These are phyloP conservation scores for Calliopsis andreniformis DNA, from an alignment of 1,140 invertebrate species.

Conservation along the genomic window DNA sequence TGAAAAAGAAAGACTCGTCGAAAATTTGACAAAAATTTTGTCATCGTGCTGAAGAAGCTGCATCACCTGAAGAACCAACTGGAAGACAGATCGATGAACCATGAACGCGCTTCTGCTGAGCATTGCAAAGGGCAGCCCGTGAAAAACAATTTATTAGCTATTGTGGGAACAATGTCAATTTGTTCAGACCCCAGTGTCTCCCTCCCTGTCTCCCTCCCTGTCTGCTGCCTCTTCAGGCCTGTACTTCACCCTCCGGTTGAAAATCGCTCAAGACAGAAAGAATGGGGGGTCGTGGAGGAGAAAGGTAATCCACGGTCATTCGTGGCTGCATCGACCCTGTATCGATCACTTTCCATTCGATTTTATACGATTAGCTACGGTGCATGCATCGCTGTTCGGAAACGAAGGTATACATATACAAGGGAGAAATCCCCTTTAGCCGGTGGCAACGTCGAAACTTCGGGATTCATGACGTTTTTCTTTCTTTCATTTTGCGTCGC, in stretches of 20 bases:
- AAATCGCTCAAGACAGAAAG: no score
- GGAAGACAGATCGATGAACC: conserved; percentile 16
- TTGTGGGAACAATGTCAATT: conserved; percentile 69
- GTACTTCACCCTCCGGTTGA: conserved; percentile 28
- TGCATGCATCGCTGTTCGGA: conserved; percentile 1
- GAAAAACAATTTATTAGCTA: conserved; percentile 69
- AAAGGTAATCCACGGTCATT: conserved; percentile 64
- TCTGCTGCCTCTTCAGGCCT: conserved; percentile 12
- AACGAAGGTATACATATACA: conserved; percentile 26
- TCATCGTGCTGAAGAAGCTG: not conserved
- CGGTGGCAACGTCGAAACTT: conserved; percentile 53
- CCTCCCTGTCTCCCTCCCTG: conserved; percentile 17
- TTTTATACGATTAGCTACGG: conserved; percentile 71
- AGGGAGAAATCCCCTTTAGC: conserved; percentile 17
- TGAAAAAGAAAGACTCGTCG: not conserved
- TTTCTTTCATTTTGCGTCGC: conserved; percentile 8
- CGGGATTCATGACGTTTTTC: conserved; percentile 68
- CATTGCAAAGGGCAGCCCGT: conserved; percentile 29
- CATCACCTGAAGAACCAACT: not conserved
- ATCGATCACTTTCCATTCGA: conserved; percentile 72
- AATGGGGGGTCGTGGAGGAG: conserved; percentile 9
- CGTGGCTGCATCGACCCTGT: conserved; percentile 53
- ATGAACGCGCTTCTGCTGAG: conserved; percentile 29
- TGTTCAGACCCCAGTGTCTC: conserved; percentile 56
- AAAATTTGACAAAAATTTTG: not conserved